Evolutionary conservation across 2,888 invertebrate species (phyloP).

Genomic region (Lepidocyrtinus sp.): DNA sequence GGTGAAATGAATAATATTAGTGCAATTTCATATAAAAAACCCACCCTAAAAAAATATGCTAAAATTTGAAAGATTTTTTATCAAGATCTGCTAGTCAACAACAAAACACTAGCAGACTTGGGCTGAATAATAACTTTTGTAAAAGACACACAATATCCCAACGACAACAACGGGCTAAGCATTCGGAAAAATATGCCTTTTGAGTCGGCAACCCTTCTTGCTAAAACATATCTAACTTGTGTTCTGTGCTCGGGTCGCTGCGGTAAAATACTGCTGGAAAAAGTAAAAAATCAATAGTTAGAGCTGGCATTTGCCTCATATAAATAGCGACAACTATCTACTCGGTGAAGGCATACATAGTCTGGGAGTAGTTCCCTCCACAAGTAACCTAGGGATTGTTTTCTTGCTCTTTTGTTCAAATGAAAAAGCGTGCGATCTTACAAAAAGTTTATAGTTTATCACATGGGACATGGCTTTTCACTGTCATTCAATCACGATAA

Average conservation of each 20-base stretch:
- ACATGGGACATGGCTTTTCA: too few relatives aligned
- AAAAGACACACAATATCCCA: neutral
- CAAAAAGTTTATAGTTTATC: too few relatives aligned
- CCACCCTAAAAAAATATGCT: too few relatives aligned
- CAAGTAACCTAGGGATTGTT: too few relatives aligned
- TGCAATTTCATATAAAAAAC: too few relatives aligned
- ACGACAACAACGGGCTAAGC: neutral
- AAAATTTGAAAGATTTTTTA: too few relatives aligned
- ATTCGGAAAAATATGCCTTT: slow-evolving; percentile 39
- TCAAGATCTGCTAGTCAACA: too few relatives aligned
- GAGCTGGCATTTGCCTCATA: too few relatives aligned
- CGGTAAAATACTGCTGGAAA: slow-evolving; percentile 60
- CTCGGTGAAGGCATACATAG: slow-evolving; percentile 20
- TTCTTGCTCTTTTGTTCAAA: too few relatives aligned
- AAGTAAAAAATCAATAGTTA: slow-evolving; percentile 56
- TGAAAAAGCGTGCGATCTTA: too few relatives aligned
- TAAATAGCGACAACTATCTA: slow-evolving; percentile 42
- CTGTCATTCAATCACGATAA: too few relatives aligned
- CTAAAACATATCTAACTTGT: slow-evolving; percentile 9
- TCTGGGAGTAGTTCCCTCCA: slow-evolving; percentile 33
- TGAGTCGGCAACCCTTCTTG: slow-evolving; percentile 30
- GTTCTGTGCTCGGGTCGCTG: slow-evolving; percentile 53
- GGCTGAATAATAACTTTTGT: neutral
- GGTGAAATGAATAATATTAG: too few relatives aligned
- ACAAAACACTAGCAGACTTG: neutral